phyloP scores from a whole-genome alignment of 2,113 vertebrate species.

The Oceanites oceanicus region DNA sequence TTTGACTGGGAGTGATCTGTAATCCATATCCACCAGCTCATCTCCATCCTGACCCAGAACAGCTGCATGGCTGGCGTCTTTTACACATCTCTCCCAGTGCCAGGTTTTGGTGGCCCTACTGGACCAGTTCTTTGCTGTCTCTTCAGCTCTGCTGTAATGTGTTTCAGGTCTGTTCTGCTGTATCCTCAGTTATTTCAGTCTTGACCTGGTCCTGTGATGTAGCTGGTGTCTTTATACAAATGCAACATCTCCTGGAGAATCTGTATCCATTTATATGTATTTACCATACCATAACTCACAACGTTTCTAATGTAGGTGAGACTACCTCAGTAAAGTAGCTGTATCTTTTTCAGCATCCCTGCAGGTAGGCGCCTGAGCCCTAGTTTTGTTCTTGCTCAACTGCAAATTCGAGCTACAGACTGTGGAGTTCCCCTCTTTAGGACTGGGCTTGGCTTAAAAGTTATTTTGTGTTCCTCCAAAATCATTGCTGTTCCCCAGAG shows the following conservation, averaged over 20 bases:
- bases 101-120: background rate
- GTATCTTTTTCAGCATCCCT: background rate
- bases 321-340: background rate
- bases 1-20: background rate
- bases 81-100: background rate
- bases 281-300: background rate
- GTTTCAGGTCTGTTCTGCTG: background rate
- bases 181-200: background rate
- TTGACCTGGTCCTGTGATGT: background rate
- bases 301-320: background rate
- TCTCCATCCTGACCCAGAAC: background rate
- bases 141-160: background rate
- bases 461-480: conserved; percentile 41
- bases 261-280: background rate
- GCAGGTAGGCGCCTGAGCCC: fast-evolving
- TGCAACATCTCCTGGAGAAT: background rate
- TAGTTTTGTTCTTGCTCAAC: background rate
- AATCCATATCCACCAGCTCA: background rate
- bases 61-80: background rate
- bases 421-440: background rate
- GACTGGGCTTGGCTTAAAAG: conserved; percentile 40
- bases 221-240: background rate
- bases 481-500: conserved; percentile 47
- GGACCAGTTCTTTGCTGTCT: background rate
- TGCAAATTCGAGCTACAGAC: background rate